Base-by-base conservation (phyloP, 53 echinoderm and acorn worm species). In the Holothuria leucospilota region DNA sequence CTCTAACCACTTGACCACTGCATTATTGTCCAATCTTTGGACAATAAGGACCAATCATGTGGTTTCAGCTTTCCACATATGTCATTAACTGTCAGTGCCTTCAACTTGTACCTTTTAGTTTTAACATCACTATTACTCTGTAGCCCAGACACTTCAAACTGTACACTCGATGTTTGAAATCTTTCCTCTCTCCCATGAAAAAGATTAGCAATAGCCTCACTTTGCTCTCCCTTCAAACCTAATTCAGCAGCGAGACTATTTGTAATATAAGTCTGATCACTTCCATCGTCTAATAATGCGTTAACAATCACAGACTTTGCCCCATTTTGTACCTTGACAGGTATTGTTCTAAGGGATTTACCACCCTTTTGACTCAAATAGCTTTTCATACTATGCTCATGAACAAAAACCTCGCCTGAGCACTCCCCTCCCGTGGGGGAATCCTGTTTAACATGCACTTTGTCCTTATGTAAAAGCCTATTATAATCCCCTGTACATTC, bases 281-380 rank as follows among this genome's bases (percentile, higher is more conserved):
- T 82, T 13, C 82, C 85, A 85, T 85, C 85, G 69, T 85, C 85
- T 24, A 85, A 38, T 21, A 85, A 34, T 8, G 66, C 85, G 69
- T 85, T 85, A 7, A 85, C 66, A 7, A 41, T 51, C 16, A 85
- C 7, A 14, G 6, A 21, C 52, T 69, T 69, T 29, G 14, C 14
- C 51, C 85, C 69, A 39, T 85, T 85, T 18, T 46, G 20, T 1
- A 65, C 85, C 13, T 39, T 30, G 18, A 65, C 70, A n/a, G 69
- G 85, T 27, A 85, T 68, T 12, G 51, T 69, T 34, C 85, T 68
- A 13, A 85, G 29, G 2, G 85, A 23, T 13, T 20, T 18, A 13
- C 41, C 40, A 23, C 23, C 16, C 20, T 51, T n/a, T 46, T 46
- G 42, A 29, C 23, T 29, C 39, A 82, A 29, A 30, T 62, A 82